Evolutionary conservation across 2,113 vertebrate species (phyloP).

Genomic region (Dicaeum eximium): DNA sequence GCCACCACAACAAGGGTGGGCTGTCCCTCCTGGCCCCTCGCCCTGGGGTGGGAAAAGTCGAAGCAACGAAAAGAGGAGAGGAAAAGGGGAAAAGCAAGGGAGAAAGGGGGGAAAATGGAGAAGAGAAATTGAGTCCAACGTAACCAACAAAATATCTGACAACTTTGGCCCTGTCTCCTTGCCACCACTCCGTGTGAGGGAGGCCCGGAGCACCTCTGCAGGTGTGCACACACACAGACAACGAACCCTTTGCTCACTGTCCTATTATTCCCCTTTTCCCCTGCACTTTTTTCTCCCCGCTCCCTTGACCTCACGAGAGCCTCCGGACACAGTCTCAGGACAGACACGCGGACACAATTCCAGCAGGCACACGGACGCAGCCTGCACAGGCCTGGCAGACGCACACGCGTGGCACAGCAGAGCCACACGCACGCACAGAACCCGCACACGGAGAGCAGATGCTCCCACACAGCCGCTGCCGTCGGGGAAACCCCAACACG

Average conservation of each 20-base stretch:
- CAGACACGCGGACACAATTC: no score
- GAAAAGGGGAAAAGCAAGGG: background rate
- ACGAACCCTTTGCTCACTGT: background rate
- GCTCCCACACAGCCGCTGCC: background rate
- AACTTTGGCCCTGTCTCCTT: background rate
- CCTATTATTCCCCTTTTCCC: fast-evolving
- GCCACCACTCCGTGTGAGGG: fast-evolving
- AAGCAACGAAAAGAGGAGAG: background rate
- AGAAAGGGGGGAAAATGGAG: fast-evolving
- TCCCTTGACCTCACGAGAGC: background rate
- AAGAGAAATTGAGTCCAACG: fast-evolving
- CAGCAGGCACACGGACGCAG: background rate
- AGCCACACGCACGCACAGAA: background rate
- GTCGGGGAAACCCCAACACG: no score
- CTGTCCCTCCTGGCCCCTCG: fast-evolving
- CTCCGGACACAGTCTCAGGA: background rate
- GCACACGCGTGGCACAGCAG: background rate
- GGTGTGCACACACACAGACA: fast-evolving
- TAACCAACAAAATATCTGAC: background rate
- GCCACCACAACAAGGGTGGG: fast-evolving
- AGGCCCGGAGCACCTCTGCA: background rate
- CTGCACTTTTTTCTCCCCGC: background rate
- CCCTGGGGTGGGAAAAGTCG: background rate
- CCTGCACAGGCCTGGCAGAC: background rate
- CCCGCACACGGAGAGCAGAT: background rate